Conservation (phyloP, 1,140 invertebrate species). For the Maniola jurtina region DNA sequence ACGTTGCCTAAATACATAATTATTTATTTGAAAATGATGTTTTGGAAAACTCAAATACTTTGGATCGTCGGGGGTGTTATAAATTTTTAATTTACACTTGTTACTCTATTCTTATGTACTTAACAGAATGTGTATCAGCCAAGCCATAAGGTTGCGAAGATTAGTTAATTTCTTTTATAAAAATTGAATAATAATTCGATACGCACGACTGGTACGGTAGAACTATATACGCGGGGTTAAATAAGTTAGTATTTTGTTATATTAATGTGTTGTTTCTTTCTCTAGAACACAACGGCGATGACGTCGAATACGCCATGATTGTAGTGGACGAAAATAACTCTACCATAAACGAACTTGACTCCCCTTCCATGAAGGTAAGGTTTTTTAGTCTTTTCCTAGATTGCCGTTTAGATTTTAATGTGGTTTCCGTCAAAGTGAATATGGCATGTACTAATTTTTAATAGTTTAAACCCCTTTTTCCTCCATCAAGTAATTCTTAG, state of each 20-base stretch:
- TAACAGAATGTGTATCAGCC: too few relatives aligned
- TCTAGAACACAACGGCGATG: conserved; percentile 82
- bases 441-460: conserved; percentile 22
- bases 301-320: conserved; percentile 92
- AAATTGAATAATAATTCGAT: background rate
- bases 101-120: too few relatives aligned
- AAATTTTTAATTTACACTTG: too few relatives aligned
- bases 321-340: conserved; percentile 94
- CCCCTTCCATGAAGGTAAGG: conserved; percentile 91
- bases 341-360: conserved; percentile 88
- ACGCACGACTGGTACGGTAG: background rate
- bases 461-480: background rate
- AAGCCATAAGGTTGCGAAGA: too few relatives aligned
- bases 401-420: conserved; percentile 11
- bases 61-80: too few relatives aligned
- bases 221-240: background rate
- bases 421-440: conserved; percentile 13
- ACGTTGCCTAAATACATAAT: too few relatives aligned
- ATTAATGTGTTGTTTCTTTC: conserved; percentile 28
- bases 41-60: too few relatives aligned
- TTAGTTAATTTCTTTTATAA: too few relatives aligned
- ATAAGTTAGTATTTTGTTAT: conserved; percentile 8
- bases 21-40: too few relatives aligned
- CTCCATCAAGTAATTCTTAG: background rate
- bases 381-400: background rate